Base-by-base conservation (phyloP, 2,113 vertebrate genomes). In the Myodes glareolus region DNA sequence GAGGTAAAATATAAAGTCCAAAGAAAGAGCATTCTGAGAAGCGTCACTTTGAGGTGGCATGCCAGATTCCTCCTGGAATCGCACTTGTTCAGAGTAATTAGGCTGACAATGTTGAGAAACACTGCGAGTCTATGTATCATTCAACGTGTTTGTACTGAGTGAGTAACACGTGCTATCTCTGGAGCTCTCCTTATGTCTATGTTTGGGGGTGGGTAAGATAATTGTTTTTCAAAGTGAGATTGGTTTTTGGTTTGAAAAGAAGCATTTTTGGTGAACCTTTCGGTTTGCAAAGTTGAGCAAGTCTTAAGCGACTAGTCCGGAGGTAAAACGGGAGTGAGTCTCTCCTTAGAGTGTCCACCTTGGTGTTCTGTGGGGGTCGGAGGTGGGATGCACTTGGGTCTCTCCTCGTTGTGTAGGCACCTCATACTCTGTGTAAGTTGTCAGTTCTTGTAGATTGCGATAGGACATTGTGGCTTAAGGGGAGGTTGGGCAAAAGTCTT, bases 1-100 rank as follows among this genome's bases (percentile, higher is more conserved):
- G 85, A 90, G 61, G 88, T 72, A 94, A 92, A 78, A 95, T n/a
- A 82, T 3, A 77, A 47, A 84, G 36, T 88, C 55, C 31, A 50
- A 65, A 91, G 90, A 92, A 81, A 86, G 72, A 77, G 58, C 52
- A 19, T 52, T 29, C 5, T 77, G 27, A 52, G 50, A 77, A 12
- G 39, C 12, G 5, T 82, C 94, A 10, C 77, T 94, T 52, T 77
- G 84, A 89, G 77, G 88, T 77, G 89, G 72, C 13, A 67, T n/a
- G 63, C 8, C 61, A 39, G 33, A 2, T 45, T 91, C 50, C 61
- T 92, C 45, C 33, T 81, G 50, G 50, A 72, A 65, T 93, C 84
- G 94, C 29, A 91, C 21, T 86, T 89, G 58, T 65, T 96, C 63
- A 33, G 36, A 94, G 61, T 86, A 77, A 96, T 91, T 93, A 85